Evolutionary conservation across 2,113 vertebrate species (phyloP).

Genomic region (Physeter macrocephalus): DNA sequence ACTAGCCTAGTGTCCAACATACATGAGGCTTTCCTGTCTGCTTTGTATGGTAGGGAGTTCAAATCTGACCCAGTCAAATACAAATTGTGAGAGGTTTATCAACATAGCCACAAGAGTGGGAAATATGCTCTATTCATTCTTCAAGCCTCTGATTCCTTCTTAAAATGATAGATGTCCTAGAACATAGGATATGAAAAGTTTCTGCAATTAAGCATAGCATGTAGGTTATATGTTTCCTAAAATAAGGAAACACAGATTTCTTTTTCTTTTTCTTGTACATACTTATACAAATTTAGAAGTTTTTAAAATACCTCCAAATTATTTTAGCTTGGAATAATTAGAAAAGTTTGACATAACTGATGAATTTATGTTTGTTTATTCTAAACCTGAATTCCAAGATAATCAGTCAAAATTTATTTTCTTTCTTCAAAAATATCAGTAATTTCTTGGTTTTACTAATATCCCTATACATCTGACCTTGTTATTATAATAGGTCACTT

Average conservation of each 20-base stretch:
- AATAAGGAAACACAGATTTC: background rate
- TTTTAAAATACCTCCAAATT: background rate
- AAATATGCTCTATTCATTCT: background rate
- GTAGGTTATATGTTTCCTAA: background rate
- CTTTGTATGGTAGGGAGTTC: background rate
- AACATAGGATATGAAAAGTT: background rate
- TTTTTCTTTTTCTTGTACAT: background rate
- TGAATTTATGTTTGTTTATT: background rate
- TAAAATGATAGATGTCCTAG: background rate
- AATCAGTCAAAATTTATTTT: background rate
- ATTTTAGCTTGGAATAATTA: constrained; percentile 30
- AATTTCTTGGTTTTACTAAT: background rate
- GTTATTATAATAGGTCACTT: background rate
- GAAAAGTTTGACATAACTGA: constrained; percentile 1
- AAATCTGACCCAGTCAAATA: background rate
- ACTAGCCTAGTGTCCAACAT: background rate
- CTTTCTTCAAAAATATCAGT: background rate
- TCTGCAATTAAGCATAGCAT: background rate
- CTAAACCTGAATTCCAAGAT: background rate
- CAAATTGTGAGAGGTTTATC: background rate
- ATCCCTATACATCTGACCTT: background rate
- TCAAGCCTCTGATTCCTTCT: background rate
- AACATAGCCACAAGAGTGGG: background rate
- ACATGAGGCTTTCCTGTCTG: background rate
- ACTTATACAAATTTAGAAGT: background rate